A percentile compares a stretch with the other conserved stretches of the same genome.
These are phyloP conservation scores for Callimorpha dominula DNA, from an alignment of 2,888 invertebrate species.

Conservation along the genomic window DNA sequence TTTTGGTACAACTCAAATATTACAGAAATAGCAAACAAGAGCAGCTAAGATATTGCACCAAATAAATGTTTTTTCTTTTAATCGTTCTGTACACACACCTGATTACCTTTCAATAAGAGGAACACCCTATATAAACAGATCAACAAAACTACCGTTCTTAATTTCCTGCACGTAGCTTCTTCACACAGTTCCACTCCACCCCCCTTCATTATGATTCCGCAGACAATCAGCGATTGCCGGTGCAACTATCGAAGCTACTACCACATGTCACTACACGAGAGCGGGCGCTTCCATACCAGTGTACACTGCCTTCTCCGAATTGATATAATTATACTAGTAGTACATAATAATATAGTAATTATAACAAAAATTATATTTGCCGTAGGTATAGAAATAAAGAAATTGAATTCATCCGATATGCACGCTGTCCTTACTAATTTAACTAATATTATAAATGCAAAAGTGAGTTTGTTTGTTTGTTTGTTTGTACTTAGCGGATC, in stretches of 20 bases:
- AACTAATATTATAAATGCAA: too few species aligned
- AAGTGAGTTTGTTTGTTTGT: too few species aligned
- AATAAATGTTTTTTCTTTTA: not conserved
- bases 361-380: too few species aligned
- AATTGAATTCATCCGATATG: too few species aligned
- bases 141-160: constrained; percentile 12
- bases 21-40: not conserved
- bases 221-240: constrained; percentile 22
- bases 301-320: not conserved
- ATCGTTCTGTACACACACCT: not conserved
- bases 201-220: constrained; percentile 23
- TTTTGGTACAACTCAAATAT: too few species aligned
- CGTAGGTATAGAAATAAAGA: too few species aligned
- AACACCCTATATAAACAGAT: constrained; percentile 6
- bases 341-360: too few species aligned
- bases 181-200: constrained; percentile 2
- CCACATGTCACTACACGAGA: not conserved
- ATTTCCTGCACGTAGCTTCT: constrained; percentile 21
- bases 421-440: too few species aligned
- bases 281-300: not conserved
- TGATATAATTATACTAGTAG: too few species aligned
- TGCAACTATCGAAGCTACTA: constrained; percentile 15
- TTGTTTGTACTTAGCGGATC: too few species aligned
- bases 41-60: not conserved
- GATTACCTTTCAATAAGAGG: not conserved